Conservation (phyloP, 2,888 invertebrate species). For the Volucella inanis region DNA sequence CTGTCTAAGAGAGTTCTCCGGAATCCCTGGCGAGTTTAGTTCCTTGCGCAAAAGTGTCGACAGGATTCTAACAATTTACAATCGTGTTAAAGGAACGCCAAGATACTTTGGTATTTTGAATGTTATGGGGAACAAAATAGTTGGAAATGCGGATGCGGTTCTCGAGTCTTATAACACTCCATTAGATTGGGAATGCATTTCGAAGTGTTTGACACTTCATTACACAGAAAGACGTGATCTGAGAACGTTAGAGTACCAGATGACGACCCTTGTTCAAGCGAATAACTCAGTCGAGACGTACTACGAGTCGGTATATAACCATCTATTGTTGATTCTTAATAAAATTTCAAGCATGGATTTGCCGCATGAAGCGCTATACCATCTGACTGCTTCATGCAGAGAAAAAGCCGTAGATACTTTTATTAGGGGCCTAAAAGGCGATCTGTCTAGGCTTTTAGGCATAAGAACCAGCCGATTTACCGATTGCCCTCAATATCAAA, state of each 20-base stretch:
- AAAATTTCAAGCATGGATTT: constrained; percentile 70
- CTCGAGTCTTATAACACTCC: no score
- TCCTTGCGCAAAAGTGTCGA: no score
- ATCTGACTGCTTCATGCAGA: constrained; percentile 65
- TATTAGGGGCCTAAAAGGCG: constrained; percentile 70
- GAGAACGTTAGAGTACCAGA: background rate
- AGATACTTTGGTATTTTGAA: no score
- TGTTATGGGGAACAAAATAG: no score
- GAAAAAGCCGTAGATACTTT: constrained; percentile 74
- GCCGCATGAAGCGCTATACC: constrained; percentile 51
- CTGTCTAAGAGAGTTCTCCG: no score
- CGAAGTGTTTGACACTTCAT: no score
- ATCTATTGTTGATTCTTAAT: constrained; percentile 73
- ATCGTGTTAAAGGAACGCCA: no score
- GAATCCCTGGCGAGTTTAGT: no score
- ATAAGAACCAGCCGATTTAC: constrained; percentile 62
- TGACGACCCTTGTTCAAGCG: constrained; percentile 10
- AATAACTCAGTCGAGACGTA: constrained; percentile 49
- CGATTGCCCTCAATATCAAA: constrained; percentile 64
- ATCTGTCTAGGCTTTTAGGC: constrained; percentile 26
- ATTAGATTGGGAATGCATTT: no score
- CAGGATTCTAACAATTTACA: no score
- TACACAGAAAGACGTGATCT: no score
- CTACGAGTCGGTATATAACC: constrained; percentile 68
- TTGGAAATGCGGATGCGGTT: no score